Conservation (phyloP, 2,113 vertebrate genomes). For the Mustela nigripes region DNA sequence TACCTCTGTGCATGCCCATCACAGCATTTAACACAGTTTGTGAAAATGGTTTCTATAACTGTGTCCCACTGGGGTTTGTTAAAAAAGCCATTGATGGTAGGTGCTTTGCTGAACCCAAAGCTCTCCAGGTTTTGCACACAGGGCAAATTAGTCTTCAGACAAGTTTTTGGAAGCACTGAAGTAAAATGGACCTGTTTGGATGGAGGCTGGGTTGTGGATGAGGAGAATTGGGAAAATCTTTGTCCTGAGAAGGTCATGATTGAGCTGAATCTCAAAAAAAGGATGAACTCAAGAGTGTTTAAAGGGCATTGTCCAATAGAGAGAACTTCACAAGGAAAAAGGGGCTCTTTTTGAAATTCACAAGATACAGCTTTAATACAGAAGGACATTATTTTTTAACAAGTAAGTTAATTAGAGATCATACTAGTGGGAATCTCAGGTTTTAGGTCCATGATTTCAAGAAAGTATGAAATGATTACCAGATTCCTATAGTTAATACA, state of each 20-base stretch:
- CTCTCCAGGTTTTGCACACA: neutral
- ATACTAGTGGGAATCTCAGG: neutral
- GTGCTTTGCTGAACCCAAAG: neutral
- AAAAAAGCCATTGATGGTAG: neutral
- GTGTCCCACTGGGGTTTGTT: neutral
- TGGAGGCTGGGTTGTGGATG: too few species aligned
- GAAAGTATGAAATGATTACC: neutral
- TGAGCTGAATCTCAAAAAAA: neutral
- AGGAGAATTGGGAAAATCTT: neutral
- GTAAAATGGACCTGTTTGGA: neutral
- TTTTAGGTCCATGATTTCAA: neutral
- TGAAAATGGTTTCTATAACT: neutral
- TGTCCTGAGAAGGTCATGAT: neutral
- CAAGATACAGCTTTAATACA: neutral
- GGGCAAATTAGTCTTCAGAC: neutral
- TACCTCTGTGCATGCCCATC: fast-evolving
- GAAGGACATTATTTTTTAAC: neutral
- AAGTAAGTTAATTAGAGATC: neutral
- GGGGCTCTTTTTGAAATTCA: neutral
- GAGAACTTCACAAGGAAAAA: neutral
- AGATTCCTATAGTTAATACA: neutral
- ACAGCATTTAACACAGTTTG: neutral
- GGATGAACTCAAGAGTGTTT: neutral
- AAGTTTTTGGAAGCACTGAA: neutral
- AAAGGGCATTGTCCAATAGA: too few species aligned